These are phyloP conservation scores for Hemicordylus capensis DNA, from an alignment of 2,113 vertebrate species.

Conservation along the genomic window DNA sequence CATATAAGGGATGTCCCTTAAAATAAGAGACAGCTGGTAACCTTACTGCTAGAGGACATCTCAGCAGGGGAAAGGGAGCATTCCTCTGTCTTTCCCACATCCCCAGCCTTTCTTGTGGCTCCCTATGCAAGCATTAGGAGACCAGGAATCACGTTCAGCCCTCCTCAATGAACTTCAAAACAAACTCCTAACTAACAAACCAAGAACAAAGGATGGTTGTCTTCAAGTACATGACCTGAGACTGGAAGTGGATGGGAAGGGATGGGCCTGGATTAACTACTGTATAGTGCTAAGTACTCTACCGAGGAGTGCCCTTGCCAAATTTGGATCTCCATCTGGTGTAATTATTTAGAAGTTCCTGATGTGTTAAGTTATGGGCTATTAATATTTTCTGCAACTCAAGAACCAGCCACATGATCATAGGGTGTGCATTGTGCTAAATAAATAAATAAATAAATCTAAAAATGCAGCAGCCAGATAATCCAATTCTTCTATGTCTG, in stretches of 20 bases:
- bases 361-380: neutral
- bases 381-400: no score
- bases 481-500: neutral
- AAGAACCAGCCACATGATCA: neutral
- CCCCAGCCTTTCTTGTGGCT: constrained; percentile 30
- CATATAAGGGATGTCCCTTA: neutral
- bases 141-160: neutral
- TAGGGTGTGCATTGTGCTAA: neutral
- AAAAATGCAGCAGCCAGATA: neutral
- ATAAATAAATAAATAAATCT: neutral
- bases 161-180: neutral
- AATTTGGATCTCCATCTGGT: neutral
- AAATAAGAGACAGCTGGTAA: neutral
- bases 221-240: neutral
- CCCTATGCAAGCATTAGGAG: neutral
- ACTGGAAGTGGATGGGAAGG: neutral
- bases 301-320: neutral
- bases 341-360: neutral
- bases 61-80: neutral
- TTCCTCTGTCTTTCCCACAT: neutral
- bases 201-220: neutral
- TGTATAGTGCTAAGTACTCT: no score
- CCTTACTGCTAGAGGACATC: neutral
- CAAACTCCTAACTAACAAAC: neutral
- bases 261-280: neutral